These are phyloP conservation scores for Gymnodraco acuticeps DNA, from an alignment of 2,797 vertebrate species.

Conservation along the genomic window DNA sequence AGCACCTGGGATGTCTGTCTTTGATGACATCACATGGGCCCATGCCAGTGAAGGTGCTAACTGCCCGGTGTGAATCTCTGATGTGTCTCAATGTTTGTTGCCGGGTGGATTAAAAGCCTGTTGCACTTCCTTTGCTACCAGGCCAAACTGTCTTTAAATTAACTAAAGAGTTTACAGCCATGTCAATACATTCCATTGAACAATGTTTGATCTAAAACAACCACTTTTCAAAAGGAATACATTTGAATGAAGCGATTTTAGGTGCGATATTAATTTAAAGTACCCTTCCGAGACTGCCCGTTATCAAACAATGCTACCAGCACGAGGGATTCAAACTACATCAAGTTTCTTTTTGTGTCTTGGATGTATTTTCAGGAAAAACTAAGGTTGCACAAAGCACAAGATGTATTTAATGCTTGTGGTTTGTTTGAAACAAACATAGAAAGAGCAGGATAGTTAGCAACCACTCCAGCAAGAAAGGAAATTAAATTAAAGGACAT, in stretches of 20 bases:
- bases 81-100: conserved; percentile 39
- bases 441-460: background rate
- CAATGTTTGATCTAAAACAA: background rate
- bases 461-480: background rate
- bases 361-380: background rate
- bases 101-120: conserved; percentile 31
- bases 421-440: conserved; percentile 7
- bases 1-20: conserved; percentile 62
- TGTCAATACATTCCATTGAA: background rate
- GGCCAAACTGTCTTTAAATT: conserved; percentile 17
- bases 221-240: background rate
- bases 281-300: background rate
- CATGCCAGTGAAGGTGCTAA: conserved; percentile 47
- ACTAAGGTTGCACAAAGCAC: background rate
- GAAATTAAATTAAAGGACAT: background rate
- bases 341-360: background rate
- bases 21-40: conserved; percentile 65
- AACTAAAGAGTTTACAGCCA: background rate
- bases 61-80: conserved; percentile 31
- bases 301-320: background rate
- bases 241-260: background rate
- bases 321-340: background rate
- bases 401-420: background rate
- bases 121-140: conserved; percentile 4
- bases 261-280: background rate